These are phyloP conservation scores for Gastracanthus pulcherrimus DNA, from an alignment of 2,888 invertebrate genomes.

Conservation along the genomic window DNA sequence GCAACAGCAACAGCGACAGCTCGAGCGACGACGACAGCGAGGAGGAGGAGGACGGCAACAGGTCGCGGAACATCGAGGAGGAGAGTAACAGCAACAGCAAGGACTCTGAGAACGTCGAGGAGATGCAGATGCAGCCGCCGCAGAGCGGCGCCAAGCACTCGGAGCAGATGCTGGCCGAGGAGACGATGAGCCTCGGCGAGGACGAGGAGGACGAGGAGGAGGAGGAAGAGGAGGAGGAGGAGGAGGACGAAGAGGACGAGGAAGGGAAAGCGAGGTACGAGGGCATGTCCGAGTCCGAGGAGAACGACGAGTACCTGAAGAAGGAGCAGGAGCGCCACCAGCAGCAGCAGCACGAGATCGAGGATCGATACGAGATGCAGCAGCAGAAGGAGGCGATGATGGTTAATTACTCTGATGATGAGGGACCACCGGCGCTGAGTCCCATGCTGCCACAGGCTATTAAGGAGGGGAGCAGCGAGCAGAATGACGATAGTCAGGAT, in stretches of 20 bases:
- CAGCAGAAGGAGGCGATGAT: constrained; percentile 55
- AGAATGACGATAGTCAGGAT: constrained; percentile 44
- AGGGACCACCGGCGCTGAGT: constrained; percentile 73
- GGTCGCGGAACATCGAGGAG: constrained; percentile 9
- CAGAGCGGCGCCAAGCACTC: neutral
- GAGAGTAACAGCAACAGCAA: constrained; percentile 41
- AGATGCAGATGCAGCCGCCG: constrained; percentile 40
- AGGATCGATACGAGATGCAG: constrained; percentile 31
- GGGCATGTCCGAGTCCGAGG: constrained; percentile 45
- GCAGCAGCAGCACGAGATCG: constrained; percentile 20
- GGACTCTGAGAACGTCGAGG: constrained; percentile 30
- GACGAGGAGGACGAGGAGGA: constrained; percentile 64
- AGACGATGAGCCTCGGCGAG: constrained; percentile 62
- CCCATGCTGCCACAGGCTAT: constrained; percentile 72
- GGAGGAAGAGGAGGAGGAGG: too few relatives aligned
- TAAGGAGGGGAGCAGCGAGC: constrained; percentile 53
- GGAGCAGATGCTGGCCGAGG: constrained; percentile 50
- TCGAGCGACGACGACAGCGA: constrained; percentile 42
- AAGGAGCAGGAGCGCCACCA: constrained; percentile 21
- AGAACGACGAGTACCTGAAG: constrained; percentile 43
- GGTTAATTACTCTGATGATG: constrained; percentile 70
- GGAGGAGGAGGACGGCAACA: constrained; percentile 29
- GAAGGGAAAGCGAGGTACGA: constrained; percentile 56
- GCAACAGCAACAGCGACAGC: constrained; percentile 46
- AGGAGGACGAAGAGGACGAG: too few relatives aligned